These are phyloP conservation scores for Ivindomyrus marchei DNA, from an alignment of 2,113 vertebrate genomes.

Conservation along the genomic window DNA sequence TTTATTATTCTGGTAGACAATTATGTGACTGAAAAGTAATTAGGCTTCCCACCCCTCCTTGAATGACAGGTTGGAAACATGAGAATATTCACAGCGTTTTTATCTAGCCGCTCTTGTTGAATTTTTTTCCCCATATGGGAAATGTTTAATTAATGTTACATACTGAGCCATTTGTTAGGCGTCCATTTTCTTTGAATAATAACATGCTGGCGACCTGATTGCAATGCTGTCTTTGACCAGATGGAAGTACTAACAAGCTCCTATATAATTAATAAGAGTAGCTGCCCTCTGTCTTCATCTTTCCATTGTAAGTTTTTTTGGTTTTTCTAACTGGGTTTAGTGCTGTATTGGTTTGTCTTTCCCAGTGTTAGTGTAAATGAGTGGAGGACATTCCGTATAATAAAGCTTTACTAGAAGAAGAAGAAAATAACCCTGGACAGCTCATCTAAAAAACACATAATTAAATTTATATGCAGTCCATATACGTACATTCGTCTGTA, in stretches of 20 bases:
- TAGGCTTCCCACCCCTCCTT: background rate
- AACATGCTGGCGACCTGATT: background rate
- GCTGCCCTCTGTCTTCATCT: background rate
- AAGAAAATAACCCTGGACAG: background rate
- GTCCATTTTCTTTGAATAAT: background rate
- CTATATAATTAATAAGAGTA: background rate
- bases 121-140: background rate
- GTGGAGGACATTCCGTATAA: background rate
- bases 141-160: conserved; percentile 2
- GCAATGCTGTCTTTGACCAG: background rate
- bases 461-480: background rate
- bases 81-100: background rate
- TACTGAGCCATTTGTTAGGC: background rate
- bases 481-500: background rate
- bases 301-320: background rate
- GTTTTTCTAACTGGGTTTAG: background rate
- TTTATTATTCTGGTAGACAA: background rate
- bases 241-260: background rate
- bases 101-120: background rate
- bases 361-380: background rate
- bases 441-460: background rate
- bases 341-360: background rate
- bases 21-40: background rate
- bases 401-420: background rate
- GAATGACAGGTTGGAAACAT: background rate